These are phyloP conservation scores for Saccostrea cuccullata DNA, from an alignment of 1,140 invertebrate genomes.

Conservation along the genomic window DNA sequence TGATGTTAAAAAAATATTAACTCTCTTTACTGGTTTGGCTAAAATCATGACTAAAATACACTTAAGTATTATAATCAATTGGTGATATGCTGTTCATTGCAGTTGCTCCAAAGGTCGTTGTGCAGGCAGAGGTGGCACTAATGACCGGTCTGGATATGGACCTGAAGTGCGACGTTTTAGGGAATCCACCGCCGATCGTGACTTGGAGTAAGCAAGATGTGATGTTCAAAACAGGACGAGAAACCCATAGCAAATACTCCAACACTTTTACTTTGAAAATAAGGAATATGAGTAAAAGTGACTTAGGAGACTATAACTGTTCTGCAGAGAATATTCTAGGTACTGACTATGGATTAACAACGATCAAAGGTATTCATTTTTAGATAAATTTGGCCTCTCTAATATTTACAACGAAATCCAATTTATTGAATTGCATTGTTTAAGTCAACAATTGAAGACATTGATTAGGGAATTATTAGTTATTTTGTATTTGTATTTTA, in stretches of 20 bases:
- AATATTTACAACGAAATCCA: too few relatives aligned
- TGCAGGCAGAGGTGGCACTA: background rate
- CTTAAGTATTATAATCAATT: background rate
- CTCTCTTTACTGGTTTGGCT: too few relatives aligned
- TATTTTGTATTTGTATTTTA: too few relatives aligned
- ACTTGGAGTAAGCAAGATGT: background rate
- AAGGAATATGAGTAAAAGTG: background rate
- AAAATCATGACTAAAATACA: too few relatives aligned
- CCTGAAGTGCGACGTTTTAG: conserved; percentile 3
- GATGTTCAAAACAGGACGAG: background rate
- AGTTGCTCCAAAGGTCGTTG: background rate
- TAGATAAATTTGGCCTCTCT: background rate
- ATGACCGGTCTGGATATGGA: background rate
- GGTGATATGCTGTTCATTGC: background rate
- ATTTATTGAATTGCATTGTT: too few relatives aligned
- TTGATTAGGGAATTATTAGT: too few relatives aligned
- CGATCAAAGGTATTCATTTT: background rate
- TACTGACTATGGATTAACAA: background rate
- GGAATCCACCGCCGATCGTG: background rate
- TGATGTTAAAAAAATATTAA: background rate
- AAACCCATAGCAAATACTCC: background rate
- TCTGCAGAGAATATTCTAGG: conserved; percentile 6
- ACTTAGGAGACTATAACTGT: conserved; percentile 8
- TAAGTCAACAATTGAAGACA: too few relatives aligned
- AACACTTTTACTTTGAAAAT: background rate